phyloP scores from a whole-genome alignment of 2,797 vertebrate genomes.

The Hirundo rustica region DNA sequence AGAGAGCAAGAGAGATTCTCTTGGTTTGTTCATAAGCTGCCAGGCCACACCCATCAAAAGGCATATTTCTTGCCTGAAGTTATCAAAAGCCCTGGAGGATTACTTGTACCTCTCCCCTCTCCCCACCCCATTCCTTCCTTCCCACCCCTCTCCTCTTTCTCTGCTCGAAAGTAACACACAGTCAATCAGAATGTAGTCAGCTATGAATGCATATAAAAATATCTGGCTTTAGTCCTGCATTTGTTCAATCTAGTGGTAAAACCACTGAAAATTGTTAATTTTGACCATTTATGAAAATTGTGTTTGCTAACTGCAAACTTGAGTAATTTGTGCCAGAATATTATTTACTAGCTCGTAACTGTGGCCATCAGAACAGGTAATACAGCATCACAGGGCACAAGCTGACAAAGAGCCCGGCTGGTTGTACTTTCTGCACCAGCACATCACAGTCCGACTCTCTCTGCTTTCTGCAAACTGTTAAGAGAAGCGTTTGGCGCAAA shows the following conservation, averaged over 20 bases:
- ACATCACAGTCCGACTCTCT: not conserved
- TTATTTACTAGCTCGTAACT: not conserved
- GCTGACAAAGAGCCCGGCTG: not conserved
- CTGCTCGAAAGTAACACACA: not conserved
- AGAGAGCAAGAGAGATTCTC: slow-evolving; percentile 4
- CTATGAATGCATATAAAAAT: not conserved
- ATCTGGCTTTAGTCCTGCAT: not conserved
- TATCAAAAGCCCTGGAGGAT: not conserved
- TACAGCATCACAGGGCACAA: not conserved
- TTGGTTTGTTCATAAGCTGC: not conserved
- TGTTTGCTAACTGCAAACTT: rapidly evolving
- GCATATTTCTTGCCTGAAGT: not conserved
- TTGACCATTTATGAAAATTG: not conserved
- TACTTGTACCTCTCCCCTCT: not conserved
- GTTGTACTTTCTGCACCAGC: not conserved
- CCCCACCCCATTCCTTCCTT: not conserved
- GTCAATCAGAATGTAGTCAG: not conserved
- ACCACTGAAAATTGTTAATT: not conserved
- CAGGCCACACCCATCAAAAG: not conserved
- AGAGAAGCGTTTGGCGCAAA: not conserved
- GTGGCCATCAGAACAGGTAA: not conserved
- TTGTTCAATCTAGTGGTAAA: not conserved
- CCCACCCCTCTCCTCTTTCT: not conserved
- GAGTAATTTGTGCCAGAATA: not conserved
- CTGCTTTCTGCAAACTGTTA: not conserved